phyloP scores from a whole-genome alignment of 2,113 vertebrate genomes.

The Poeciliopsis occidentalis region DNA sequence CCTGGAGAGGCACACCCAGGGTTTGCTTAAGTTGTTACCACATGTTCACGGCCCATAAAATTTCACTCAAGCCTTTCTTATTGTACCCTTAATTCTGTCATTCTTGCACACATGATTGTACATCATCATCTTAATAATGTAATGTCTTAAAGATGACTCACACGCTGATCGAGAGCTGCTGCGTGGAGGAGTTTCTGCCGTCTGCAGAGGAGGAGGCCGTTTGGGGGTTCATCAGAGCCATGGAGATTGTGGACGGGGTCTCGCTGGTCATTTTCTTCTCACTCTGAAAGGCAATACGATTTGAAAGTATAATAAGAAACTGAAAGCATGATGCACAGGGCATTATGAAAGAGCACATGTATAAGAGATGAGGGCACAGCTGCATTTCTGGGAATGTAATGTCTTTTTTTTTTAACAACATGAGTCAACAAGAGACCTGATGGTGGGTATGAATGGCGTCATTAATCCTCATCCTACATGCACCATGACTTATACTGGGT shows the following conservation, averaged over 20 bases:
- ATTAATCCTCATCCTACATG: background rate
- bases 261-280: constrained; percentile 77
- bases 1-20: constrained; percentile 72
- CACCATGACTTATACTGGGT: background rate
- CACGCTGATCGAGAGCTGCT: constrained; percentile 85
- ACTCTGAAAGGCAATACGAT: constrained; percentile 49
- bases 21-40: background rate
- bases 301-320: constrained; percentile 18
- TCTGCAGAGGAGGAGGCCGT: constrained; percentile 68
- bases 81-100: background rate
- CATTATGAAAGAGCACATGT: background rate
- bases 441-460: background rate
- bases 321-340: background rate
- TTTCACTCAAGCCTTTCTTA: background rate
- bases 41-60: background rate
- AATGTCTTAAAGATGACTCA: constrained; percentile 69
- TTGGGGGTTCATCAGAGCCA: constrained; percentile 80
- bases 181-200: constrained; percentile 74
- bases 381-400: background rate
- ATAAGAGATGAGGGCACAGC: background rate
- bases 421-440: background rate
- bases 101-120: background rate
- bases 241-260: constrained; percentile 73
- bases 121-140: constrained; percentile 28
- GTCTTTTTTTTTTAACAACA: background rate